Percentiles rank a stretch among this genome's conserved stretches.
These are phyloP conservation scores for Euthynnus affinis DNA, from an alignment of 2,797 vertebrate species.

Conservation along the genomic window DNA sequence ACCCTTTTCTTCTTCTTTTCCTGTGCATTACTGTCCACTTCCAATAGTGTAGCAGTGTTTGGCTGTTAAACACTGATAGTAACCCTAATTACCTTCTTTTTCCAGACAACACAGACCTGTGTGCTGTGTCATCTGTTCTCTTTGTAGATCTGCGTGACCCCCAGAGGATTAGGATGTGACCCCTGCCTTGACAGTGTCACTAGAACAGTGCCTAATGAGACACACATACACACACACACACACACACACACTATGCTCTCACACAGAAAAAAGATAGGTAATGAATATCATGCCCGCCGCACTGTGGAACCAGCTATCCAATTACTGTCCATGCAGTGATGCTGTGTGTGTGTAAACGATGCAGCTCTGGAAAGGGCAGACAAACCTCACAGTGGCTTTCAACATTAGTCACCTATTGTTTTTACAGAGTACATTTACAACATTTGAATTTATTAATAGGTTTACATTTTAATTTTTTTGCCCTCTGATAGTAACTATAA, in stretches of 20 bases:
- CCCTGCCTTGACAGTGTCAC: slow-evolving; percentile 56
- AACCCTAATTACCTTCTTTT: slow-evolving; percentile 72
- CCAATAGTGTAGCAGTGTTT: slow-evolving; percentile 39
- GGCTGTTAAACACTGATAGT: slow-evolving; percentile 68
- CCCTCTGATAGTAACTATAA: too few species aligned
- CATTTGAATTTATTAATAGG: background rate
- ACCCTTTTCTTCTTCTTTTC: background rate
- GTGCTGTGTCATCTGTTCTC: slow-evolving; percentile 72
- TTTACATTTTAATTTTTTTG: background rate
- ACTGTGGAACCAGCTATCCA: slow-evolving; percentile 44
- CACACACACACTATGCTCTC: slow-evolving; percentile 3
- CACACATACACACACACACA: slow-evolving; percentile 33
- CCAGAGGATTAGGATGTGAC: slow-evolving; percentile 66
- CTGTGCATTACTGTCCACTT: slow-evolving; percentile 26
- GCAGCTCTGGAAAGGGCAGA: slow-evolving; percentile 7
- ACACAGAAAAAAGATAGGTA: slow-evolving; percentile 42
- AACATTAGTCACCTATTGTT: background rate
- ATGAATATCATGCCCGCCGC: slow-evolving; percentile 60
- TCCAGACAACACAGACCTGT: slow-evolving; percentile 61
- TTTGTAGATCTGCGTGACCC: slow-evolving; percentile 61
- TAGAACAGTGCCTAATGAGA: slow-evolving; percentile 73
- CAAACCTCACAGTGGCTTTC: slow-evolving; percentile 22
- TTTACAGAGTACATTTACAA: background rate
- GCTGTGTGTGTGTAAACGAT: slow-evolving; percentile 44
- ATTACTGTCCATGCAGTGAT: slow-evolving; percentile 54